These are phyloP conservation scores for Okamejei kenojei DNA, from an alignment of 2,797 vertebrate genomes.

Conservation along the genomic window DNA sequence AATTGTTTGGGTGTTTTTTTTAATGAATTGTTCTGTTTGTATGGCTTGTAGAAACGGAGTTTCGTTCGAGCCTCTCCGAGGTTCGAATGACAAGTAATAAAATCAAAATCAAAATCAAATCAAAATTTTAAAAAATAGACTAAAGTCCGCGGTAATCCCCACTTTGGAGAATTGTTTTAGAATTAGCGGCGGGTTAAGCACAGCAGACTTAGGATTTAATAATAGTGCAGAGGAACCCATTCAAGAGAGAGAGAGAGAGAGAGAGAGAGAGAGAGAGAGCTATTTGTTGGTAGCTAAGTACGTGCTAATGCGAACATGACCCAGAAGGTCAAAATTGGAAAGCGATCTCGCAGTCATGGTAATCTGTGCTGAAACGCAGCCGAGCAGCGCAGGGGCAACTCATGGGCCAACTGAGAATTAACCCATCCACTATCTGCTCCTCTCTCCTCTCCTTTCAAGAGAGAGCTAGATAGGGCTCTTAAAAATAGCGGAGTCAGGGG, in stretches of 20 bases:
- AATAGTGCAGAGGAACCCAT: neutral
- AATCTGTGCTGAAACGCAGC: neutral
- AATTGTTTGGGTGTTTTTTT: too few species aligned
- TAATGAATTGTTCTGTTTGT: too few species aligned
- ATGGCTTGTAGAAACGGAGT: too few species aligned
- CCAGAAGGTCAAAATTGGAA: neutral
- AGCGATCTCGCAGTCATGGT: neutral
- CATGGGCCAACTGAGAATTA: conserved; percentile 42
- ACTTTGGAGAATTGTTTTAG: neutral
- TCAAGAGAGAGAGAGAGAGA: too few species aligned
- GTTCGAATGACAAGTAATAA: too few species aligned
- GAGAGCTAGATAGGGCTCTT: too few species aligned
- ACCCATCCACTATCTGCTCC: neutral
- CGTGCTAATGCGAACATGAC: neutral
- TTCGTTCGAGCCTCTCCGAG: too few species aligned
- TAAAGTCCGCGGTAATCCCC: neutral
- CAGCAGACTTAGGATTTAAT: neutral
- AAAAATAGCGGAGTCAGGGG: too few species aligned
- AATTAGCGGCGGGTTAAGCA: neutral
- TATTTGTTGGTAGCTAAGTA: neutral
- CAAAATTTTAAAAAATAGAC: too few species aligned
- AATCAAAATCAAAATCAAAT: too few species aligned
- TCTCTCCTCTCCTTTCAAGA: conserved; percentile 37
- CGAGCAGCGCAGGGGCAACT: too few species aligned
- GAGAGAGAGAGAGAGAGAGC: neutral